These are phyloP conservation scores for Lethocerus indicus DNA, from an alignment of 1,140 invertebrate genomes.

Conservation along the genomic window DNA sequence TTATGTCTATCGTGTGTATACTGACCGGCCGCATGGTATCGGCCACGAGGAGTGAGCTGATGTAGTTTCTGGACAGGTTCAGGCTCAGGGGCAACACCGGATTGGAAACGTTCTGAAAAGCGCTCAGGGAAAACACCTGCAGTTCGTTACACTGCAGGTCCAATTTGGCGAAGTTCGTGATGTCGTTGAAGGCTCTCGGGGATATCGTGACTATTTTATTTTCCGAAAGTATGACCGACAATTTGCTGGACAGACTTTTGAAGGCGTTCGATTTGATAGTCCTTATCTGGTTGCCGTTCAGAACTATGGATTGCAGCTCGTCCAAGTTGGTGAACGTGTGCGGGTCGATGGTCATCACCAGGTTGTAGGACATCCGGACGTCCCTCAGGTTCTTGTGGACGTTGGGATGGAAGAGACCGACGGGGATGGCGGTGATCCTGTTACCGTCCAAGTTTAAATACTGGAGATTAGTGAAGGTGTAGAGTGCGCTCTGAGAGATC, in stretches of 20 bases:
- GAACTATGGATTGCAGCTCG: constrained; percentile 46
- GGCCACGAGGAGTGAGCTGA: constrained; percentile 37
- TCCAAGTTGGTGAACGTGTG: constrained; percentile 43
- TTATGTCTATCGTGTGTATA: constrained; percentile 50
- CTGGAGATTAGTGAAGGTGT: constrained; percentile 48
- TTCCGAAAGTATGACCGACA: constrained; percentile 47
- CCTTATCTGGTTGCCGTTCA: constrained; percentile 51
- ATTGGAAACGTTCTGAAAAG: constrained; percentile 45
- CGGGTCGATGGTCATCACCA: constrained; percentile 36
- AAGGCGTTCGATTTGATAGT: constrained; percentile 37
- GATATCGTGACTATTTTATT: constrained; percentile 44
- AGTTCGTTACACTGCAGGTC: constrained; percentile 57
- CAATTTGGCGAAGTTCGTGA: constrained; percentile 45
- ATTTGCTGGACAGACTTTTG: constrained; percentile 42
- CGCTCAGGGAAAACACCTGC: constrained; percentile 40
- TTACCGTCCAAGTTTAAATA: constrained; percentile 81
- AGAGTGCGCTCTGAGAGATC: constrained; percentile 38
- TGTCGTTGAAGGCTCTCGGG: constrained; percentile 41
- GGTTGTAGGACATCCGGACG: constrained; percentile 57
- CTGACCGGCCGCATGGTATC: constrained; percentile 28
- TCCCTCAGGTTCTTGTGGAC: constrained; percentile 58
- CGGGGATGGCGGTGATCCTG: constrained; percentile 41
- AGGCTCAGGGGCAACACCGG: constrained; percentile 37
- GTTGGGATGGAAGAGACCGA: constrained; percentile 43
- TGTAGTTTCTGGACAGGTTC: constrained; percentile 51